Conservation (phyloP, 2,888 invertebrate species). For the Melipona bicolor region DNA sequence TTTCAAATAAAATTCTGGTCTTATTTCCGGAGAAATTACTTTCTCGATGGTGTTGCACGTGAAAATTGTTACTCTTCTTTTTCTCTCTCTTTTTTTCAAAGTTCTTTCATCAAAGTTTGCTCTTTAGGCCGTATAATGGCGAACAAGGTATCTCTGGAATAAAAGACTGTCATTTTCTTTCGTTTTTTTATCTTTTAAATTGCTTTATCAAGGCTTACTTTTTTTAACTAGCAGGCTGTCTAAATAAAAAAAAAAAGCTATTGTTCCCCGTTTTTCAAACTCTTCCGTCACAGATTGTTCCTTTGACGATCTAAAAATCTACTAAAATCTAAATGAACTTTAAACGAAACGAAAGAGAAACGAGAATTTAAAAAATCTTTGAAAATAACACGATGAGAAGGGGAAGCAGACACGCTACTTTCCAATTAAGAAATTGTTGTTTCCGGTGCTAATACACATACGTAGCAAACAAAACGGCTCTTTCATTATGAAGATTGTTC, state of each 20-base stretch:
- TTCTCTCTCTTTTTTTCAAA: background rate
- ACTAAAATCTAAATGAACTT: background rate
- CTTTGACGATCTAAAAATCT: background rate
- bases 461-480: background rate
- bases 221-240: too few relatives aligned
- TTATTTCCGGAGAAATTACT: background rate
- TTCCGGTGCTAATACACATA: background rate
- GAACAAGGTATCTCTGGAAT: background rate
- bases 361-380: background rate
- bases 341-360: background rate
- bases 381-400: background rate
- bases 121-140: background rate
- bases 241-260: background rate
- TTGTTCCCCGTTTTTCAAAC: background rate
- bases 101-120: background rate
- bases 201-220: too few relatives aligned
- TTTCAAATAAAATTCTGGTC: background rate
- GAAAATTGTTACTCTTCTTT: background rate
- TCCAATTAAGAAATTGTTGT: conserved; percentile 7
- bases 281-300: background rate
- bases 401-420: background rate
- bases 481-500: too few relatives aligned
- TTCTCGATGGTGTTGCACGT: background rate
- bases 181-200: too few relatives aligned
- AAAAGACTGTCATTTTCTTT: background rate